phyloP scores from a whole-genome alignment of 2,888 invertebrate species.

The Corbicula japonica region DNA sequence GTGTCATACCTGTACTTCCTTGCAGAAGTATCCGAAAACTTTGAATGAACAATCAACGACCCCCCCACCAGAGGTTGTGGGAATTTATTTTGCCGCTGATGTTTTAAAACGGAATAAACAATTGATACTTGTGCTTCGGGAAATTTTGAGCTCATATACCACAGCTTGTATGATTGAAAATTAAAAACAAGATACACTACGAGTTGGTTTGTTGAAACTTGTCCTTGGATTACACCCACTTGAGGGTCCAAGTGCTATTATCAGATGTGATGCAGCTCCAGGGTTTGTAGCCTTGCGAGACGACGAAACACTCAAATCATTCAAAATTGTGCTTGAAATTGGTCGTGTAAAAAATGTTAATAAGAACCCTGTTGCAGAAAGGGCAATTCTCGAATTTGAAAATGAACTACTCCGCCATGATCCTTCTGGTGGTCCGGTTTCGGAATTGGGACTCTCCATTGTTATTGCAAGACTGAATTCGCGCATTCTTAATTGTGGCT shows the following conservation, averaged over 20 bases:
- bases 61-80: conserved; percentile 44
- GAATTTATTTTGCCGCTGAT: conserved; percentile 69
- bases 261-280: no score
- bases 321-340: no score
- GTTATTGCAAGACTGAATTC: conserved; percentile 57
- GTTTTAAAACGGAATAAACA: conserved; percentile 65
- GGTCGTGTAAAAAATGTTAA: conserved; percentile 44
- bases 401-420: conserved; percentile 63
- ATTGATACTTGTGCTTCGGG: conserved; percentile 52
- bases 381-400: conserved; percentile 69
- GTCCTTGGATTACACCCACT: conserved; percentile 7
- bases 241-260: no score
- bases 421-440: conserved; percentile 47
- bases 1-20: conserved; percentile 39
- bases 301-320: no score
- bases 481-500: conserved; percentile 47
- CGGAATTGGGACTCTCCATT: conserved; percentile 34
- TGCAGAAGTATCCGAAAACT: conserved; percentile 19
- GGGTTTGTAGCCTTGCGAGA: no score
- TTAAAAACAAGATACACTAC: conserved; percentile 41
- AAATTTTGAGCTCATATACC: conserved; percentile 49
- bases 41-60: conserved; percentile 12
- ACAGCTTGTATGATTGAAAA: conserved; percentile 43
- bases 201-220: conserved; percentile 23
- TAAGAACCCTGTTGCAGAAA: conserved; percentile 72